Percentiles rank a stretch among this genome's conserved stretches.
Conservation (phyloP, 1,140 invertebrate genomes). For the Melitaea cinxia region DNA sequence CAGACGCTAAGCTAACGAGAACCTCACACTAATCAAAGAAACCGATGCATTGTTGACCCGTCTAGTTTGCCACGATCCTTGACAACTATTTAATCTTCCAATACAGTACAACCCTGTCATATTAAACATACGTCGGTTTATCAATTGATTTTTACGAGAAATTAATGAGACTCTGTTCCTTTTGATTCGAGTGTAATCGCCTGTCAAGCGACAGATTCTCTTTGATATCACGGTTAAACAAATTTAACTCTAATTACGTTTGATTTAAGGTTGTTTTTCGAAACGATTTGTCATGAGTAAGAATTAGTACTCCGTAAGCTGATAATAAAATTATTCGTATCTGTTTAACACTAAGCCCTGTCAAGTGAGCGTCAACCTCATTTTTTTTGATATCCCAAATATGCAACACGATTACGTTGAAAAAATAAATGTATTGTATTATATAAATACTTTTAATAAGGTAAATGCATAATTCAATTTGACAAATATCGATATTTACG, state of each 20-base stretch:
- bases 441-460: no score
- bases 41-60: conserved; percentile 30
- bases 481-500: no score
- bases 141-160: conserved; percentile 36
- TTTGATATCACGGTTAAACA: background rate
- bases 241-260: conserved; percentile 4
- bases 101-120: conserved; percentile 21
- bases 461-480: no score
- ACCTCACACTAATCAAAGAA: conserved; percentile 25
- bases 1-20: conserved; percentile 32
- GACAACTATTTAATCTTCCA: conserved; percentile 39
- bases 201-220: conserved; percentile 28
- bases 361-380: conserved; percentile 23
- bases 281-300: background rate
- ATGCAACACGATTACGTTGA: no score
- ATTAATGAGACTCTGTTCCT: conserved; percentile 36
- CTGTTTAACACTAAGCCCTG: conserved; percentile 27
- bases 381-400: background rate
- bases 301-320: conserved; percentile 29
- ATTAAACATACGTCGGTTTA: conserved; percentile 24
- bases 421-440: no score
- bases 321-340: conserved; percentile 35
- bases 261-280: background rate
- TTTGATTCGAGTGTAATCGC: conserved; percentile 30
- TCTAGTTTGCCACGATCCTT: conserved; percentile 33